Base-by-base conservation (phyloP, 2,888 invertebrate genomes). In the Eilema caniola region DNA sequence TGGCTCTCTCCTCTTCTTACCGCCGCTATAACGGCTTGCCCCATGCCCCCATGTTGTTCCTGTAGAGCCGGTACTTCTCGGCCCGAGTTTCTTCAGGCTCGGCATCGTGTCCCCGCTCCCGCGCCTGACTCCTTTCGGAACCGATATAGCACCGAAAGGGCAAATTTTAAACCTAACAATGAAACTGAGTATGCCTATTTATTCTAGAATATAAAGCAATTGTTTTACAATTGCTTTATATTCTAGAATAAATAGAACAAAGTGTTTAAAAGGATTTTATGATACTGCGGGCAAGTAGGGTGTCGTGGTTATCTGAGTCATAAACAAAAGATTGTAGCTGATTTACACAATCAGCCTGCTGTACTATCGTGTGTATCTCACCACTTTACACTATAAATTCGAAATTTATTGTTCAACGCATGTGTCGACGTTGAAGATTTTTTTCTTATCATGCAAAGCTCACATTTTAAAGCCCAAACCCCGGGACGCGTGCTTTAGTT, bases 241-340 rank as follows among this genome's bases (percentile, higher is more conserved):
- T 10, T 53, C 53, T 53, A n/a, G n/a, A 53, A 2, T 53, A 53
- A 53, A 20, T 33, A 41, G 7, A 37, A 14, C n/a, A 23, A 0
- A 33, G 16, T 12, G 1, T 37, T 24, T 62, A 16, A 62, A 62
- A 62, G 14, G 24, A n/a, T 28, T 62, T 16, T 62, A 37, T 37
- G 62, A 24, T 24, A 24, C 41, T 2, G 24, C 4, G 14, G 24
- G 23, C 24, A 62, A 62, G 24, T 41, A 12, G 41, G 3, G 24
- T 24, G 68, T 56, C 7, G 65, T 57, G 69, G 77, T 83, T 87
- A 87, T 87, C 86, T 53, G n/a, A 75, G 76, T 84, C 88, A 83
- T 88, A 88, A 88, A 88, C 88, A 86, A 87, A 85, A 83, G 86
- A 87, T 87, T 85, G 85, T 71, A 74, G 69, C 88, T 87, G 87